Evolutionary conservation across 2,797 vertebrate genomes (phyloP).

Genomic region (Microctenopoma stevenorrisi): DNA sequence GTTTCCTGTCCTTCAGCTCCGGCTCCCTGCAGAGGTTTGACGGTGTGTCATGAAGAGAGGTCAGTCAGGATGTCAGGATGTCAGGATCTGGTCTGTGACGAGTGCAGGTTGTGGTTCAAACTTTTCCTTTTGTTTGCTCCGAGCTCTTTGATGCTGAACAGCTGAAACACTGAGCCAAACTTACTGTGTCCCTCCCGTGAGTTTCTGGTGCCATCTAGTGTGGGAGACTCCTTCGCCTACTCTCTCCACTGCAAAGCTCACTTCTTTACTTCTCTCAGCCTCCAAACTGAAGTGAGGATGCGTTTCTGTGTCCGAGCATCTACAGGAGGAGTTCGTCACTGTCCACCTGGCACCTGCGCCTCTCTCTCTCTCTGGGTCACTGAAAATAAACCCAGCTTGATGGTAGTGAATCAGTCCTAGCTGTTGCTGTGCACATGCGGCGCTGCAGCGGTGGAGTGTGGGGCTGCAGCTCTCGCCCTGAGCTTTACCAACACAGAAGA

Average conservation of each 20-base stretch:
- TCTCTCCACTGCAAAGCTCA: conserved; percentile 2
- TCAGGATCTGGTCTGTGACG: too few species aligned
- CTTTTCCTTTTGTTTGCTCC: too few species aligned
- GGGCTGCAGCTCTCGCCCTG: too few species aligned
- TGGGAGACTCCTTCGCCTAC: not conserved
- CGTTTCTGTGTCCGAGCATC: too few species aligned
- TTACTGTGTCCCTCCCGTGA: conserved; percentile 6
- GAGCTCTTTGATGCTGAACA: too few species aligned
- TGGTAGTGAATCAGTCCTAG: conserved; percentile 24
- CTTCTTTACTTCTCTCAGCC: conserved; percentile 1
- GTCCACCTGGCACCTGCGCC: not conserved
- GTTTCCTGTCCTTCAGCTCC: too few species aligned
- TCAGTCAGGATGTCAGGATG: too few species aligned
- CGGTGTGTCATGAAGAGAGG: too few species aligned
- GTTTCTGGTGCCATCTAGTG: conserved; percentile 77
- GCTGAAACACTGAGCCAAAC: too few species aligned
- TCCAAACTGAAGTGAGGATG: not conserved
- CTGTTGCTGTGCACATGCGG: not conserved
- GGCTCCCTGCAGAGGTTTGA: too few species aligned
- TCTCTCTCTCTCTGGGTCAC: conserved; percentile 29
- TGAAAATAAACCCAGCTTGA: conserved; percentile 6
- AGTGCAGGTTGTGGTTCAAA: too few species aligned
- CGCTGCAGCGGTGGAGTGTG: too few species aligned
- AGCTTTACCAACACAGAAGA: not conserved
- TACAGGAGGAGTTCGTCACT: conserved; percentile 10